Evolutionary conservation across 2,113 vertebrate genomes (phyloP).

Genomic region (Chrysemys picta): DNA sequence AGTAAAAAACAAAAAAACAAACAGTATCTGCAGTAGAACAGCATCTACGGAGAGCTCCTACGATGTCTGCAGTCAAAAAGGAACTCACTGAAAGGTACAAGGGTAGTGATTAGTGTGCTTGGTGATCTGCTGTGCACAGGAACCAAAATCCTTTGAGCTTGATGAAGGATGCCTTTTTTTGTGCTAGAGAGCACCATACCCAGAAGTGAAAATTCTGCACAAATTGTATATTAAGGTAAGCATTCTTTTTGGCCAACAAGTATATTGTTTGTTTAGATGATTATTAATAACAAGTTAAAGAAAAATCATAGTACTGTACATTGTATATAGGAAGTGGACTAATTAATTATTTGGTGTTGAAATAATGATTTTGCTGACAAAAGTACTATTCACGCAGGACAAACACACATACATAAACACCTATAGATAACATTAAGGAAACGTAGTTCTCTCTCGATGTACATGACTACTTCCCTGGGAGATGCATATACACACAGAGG

Average conservation of each 20-base stretch:
- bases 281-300: not conserved
- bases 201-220: not conserved
- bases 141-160: not conserved
- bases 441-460: not conserved
- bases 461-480: not conserved
- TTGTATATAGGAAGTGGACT: not conserved
- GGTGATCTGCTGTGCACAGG: not conserved
- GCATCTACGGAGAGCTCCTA: not conserved
- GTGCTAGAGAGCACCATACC: not conserved
- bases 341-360: not conserved
- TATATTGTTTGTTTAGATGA: not conserved
- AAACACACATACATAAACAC: not conserved
- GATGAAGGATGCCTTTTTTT: not conserved
- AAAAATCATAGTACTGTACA: not conserved
- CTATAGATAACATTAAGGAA: not conserved
- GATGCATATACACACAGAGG: not conserved
- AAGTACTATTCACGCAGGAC: not conserved
- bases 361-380: conserved; percentile 8
- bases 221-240: not conserved
- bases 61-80: conserved; percentile 16
- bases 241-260: not conserved
- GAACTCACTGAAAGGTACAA: conserved; percentile 2
- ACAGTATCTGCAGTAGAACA: not conserved
- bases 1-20: not conserved
- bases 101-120: not conserved